Percentiles rank a stretch among this genome's conserved stretches.
Conservation (phyloP, 2,888 invertebrate genomes). For the Carpatolechia fugitivella region DNA sequence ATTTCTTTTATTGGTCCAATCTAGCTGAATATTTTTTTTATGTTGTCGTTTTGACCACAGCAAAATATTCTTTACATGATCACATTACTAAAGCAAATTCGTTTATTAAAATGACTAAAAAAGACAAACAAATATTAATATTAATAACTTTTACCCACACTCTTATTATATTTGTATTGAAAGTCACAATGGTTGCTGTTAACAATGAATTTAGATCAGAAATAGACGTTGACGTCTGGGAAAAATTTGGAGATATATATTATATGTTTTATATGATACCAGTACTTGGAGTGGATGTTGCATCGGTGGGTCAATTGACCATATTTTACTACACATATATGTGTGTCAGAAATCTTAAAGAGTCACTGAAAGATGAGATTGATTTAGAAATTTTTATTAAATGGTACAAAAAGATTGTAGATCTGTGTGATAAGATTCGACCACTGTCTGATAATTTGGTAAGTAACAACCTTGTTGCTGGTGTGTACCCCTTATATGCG, state of each 20-base stretch:
- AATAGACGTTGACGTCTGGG: background rate
- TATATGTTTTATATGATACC: conserved; percentile 3
- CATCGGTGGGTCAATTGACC: background rate
- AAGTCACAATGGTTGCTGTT: background rate
- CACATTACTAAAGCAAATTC: background rate
- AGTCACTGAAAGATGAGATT: background rate
- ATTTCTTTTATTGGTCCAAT: background rate
- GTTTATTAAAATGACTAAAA: background rate
- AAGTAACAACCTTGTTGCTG: no score
- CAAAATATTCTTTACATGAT: background rate
- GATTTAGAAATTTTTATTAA: background rate
- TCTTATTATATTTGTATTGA: background rate
- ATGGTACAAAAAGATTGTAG: background rate
- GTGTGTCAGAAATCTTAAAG: background rate
- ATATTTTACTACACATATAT: background rate
- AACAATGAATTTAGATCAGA: background rate
- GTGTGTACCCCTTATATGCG: no score
- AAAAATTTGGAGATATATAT: background rate
- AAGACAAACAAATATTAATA: background rate
- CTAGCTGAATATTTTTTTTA: background rate
- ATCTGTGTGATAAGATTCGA: background rate
- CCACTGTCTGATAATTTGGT: conserved; percentile 3
- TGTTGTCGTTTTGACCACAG: background rate
- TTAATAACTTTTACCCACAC: background rate
- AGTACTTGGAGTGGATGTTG: background rate